Percentiles rank a stretch among this genome's conserved stretches.
Conservation (phyloP, 2,797 vertebrate species). For the Acomys russatus region DNA sequence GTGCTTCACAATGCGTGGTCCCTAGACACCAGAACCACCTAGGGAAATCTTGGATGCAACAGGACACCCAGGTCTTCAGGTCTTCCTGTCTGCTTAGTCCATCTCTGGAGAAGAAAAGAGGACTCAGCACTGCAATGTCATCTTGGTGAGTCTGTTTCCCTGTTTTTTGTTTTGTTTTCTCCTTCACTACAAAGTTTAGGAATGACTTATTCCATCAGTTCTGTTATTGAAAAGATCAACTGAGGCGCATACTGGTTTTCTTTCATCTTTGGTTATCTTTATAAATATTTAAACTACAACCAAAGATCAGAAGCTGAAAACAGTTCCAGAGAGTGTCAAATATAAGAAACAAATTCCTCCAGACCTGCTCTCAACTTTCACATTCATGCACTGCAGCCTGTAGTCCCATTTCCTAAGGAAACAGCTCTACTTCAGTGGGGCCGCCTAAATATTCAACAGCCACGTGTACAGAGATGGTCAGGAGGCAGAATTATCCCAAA, state of each 20-base stretch:
- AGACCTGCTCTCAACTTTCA: background rate
- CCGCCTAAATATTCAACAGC: background rate
- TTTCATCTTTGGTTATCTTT: background rate
- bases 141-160: background rate
- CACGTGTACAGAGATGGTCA: background rate
- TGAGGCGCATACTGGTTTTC: background rate
- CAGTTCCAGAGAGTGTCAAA: background rate
- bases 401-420: background rate
- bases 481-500: background rate
- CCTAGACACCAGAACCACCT: background rate
- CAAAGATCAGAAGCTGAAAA: slow-evolving; percentile 29
- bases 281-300: background rate
- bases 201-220: background rate
- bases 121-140: background rate
- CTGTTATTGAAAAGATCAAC: background rate
- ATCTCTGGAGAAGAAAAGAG: background rate
- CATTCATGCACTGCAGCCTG: fast-evolving
- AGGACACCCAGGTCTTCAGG: background rate
- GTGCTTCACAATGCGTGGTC: background rate
- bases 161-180: background rate
- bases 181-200: background rate
- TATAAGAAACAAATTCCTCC: background rate
- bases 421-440: background rate
- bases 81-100: background rate
- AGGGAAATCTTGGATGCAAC: background rate